Conservation (phyloP, 2,797 vertebrate genomes). For the Leuciscus waleckii region DNA sequence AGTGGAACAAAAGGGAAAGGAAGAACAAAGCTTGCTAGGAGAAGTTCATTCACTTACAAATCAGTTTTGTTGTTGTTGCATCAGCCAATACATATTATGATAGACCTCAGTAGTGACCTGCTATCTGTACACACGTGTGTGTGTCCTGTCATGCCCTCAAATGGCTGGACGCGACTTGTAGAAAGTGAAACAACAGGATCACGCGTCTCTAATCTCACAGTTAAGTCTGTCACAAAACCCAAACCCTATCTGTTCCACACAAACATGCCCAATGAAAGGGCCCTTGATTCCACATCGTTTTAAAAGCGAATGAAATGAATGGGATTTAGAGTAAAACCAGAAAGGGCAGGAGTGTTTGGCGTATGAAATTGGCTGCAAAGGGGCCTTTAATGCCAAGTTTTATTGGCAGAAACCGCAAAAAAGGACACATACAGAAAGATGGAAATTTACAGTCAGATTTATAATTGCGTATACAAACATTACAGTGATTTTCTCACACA, state of each 20-base stretch:
- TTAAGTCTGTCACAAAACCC: slow-evolving; percentile 23
- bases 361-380: slow-evolving; percentile 7
- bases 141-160: slow-evolving; percentile 12
- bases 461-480: slow-evolving; percentile 25
- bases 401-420: not conserved
- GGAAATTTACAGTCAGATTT: slow-evolving; percentile 18
- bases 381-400: not conserved
- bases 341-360: not conserved
- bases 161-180: slow-evolving; percentile 41
- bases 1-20: slow-evolving; percentile 41
- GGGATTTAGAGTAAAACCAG: slow-evolving; percentile 17
- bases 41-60: not conserved
- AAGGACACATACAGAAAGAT: not conserved
- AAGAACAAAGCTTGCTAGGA: slow-evolving; percentile 2
- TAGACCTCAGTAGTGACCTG: slow-evolving; percentile 1
- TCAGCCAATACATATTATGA: not conserved
- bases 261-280: slow-evolving; percentile 6
- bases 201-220: slow-evolving; percentile 35
- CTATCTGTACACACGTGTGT: not conserved
- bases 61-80: not conserved
- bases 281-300: not conserved
- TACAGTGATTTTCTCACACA: slow-evolving; percentile 28
- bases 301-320: not conserved
- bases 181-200: slow-evolving; percentile 42
- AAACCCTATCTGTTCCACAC: slow-evolving; percentile 41